phyloP scores from a whole-genome alignment of 92 coral and sea anemone species.

The Epizoanthus scotinus region DNA sequence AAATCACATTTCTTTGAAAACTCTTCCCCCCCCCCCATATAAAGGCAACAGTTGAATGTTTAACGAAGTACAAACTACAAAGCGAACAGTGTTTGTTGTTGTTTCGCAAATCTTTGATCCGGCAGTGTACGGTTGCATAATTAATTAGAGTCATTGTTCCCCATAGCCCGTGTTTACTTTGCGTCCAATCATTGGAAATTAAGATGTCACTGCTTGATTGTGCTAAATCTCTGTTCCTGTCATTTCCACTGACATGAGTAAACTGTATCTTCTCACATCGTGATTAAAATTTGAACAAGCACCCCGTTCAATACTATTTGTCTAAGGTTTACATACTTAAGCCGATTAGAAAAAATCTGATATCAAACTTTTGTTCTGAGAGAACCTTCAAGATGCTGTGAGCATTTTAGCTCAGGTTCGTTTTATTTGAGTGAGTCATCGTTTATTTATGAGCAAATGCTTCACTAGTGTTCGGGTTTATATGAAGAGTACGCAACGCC shows the following conservation, averaged over 20 bases:
- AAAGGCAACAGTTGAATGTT: conserved; percentile 32
- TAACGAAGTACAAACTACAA: conserved; percentile 29
- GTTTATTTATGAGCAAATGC: conserved; percentile 22
- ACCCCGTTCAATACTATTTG: conserved; percentile 42
- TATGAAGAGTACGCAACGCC: background rate
- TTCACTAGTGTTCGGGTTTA: conserved; percentile 11
- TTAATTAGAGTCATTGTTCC: conserved; percentile 40
- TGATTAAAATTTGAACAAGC: conserved; percentile 47
- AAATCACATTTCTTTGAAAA: conserved; percentile 11
- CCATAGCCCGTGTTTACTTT: conserved; percentile 8
- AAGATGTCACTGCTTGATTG: conserved; percentile 29
- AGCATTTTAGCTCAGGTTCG: conserved; percentile 29
- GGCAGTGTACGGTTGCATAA: conserved; percentile 44
- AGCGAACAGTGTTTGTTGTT: conserved; percentile 34
- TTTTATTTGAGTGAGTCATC: conserved; percentile 24
- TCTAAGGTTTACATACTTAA: conserved; percentile 45
- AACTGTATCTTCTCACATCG: conserved; percentile 41
- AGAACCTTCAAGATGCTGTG: conserved; percentile 39
- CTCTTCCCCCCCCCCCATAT: background rate
- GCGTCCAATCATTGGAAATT: conserved; percentile 40
- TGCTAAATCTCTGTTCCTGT: conserved; percentile 33
- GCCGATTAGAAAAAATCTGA: conserved; percentile 46
- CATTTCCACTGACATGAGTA: conserved; percentile 37
- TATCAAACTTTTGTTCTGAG: conserved; percentile 46
- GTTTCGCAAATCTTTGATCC: conserved; percentile 30